phyloP scores from a whole-genome alignment of 2,797 vertebrate genomes.

The Melopsittacus undulatus region DNA sequence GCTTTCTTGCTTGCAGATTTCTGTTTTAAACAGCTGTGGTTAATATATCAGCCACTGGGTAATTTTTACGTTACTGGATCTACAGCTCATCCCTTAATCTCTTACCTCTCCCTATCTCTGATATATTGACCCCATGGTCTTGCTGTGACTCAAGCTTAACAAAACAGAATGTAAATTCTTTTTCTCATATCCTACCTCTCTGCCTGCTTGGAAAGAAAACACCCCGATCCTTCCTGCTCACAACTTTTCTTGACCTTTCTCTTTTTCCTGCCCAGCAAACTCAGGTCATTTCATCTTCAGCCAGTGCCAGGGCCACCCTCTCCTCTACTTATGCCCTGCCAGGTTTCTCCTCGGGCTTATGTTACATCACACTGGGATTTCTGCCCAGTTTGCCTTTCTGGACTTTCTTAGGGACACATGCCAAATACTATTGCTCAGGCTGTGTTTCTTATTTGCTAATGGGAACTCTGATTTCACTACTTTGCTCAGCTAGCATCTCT shows the following conservation, averaged over 20 bases:
- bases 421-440: neutral
- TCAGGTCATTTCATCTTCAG: neutral
- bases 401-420: neutral
- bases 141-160: neutral
- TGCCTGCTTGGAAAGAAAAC: neutral
- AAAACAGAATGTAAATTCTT: neutral
- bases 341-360: neutral
- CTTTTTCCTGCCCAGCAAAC: neutral
- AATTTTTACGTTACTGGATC: neutral
- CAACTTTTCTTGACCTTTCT: neutral
- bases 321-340: neutral
- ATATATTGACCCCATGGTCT: neutral
- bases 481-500: neutral
- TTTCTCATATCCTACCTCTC: neutral
- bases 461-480: neutral
- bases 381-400: constrained; percentile 3
- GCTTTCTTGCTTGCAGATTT: neutral
- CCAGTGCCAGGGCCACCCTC: neutral
- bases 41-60: neutral
- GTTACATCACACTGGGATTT: neutral
- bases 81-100: neutral
- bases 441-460: neutral
- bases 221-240: neutral
- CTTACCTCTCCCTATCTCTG: neutral
- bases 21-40: neutral